Conservation (phyloP, 2,797 vertebrate species). For the Coreius guichenoti region DNA sequence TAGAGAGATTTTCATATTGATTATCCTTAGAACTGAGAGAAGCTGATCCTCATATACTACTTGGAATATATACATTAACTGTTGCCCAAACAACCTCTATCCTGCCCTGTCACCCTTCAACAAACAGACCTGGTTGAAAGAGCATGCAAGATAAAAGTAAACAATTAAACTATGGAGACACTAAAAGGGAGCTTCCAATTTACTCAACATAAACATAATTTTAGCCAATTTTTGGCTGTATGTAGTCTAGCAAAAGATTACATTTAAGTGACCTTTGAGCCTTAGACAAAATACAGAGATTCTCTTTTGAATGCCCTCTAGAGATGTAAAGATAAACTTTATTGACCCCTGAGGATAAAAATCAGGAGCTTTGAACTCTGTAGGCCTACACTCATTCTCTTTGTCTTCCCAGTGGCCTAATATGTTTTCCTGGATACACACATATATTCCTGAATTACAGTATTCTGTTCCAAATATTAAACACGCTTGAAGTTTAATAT, state of each 20-base stretch:
- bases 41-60: background rate
- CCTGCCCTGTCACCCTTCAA: background rate
- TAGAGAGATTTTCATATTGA: background rate
- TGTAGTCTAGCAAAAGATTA: background rate
- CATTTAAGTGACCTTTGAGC: background rate
- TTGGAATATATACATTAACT: slow-evolving; percentile 14
- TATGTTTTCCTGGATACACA: slow-evolving; percentile 56
- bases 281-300: background rate
- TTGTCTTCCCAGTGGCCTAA: slow-evolving; percentile 47
- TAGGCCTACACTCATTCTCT: slow-evolving; percentile 31
- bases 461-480: background rate
- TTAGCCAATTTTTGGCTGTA: background rate
- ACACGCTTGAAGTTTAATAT: background rate
- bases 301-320: background rate
- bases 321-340: slow-evolving; percentile 25
- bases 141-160: background rate
- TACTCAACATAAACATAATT: background rate
- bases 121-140: slow-evolving; percentile 1
- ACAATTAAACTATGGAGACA: background rate
- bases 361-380: slow-evolving; percentile 33
- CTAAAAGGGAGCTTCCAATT: background rate
- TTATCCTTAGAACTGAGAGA: background rate
- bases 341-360: slow-evolving; percentile 34
- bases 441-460: slow-evolving; percentile 48
- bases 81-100: background rate